phyloP scores from a whole-genome alignment of 2,888 invertebrate species.

The Aspidapion aeneum region DNA sequence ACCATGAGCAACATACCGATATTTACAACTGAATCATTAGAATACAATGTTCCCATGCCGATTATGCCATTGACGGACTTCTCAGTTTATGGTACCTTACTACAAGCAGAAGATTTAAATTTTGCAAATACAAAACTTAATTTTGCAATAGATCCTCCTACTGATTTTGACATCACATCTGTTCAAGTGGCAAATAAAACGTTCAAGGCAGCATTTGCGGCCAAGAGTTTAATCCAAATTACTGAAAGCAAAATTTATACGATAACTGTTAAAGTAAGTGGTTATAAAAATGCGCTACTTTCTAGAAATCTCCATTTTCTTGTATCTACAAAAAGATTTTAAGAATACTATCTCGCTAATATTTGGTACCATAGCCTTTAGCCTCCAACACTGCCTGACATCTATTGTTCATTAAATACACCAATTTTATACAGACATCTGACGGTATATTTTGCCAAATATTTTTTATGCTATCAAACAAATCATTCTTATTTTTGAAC shows the following conservation, averaged over 20 bases:
- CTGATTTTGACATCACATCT: constrained; percentile 28
- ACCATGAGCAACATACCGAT: constrained; percentile 15
- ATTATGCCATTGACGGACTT: constrained; percentile 47
- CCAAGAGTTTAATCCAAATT: constrained; percentile 25
- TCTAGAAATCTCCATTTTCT: no score
- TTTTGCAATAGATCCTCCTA: constrained; percentile 32
- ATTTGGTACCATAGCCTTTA: no score
- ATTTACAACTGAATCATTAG: constrained; percentile 32
- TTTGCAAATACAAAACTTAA: constrained; percentile 47
- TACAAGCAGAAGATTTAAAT: constrained; percentile 53
- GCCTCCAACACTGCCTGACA: no score
- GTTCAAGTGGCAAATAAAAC: constrained; percentile 21
- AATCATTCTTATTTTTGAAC: no score
- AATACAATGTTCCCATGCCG: constrained; percentile 51
- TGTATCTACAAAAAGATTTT: no score
- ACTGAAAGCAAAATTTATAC: constrained; percentile 23
- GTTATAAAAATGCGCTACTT: no score
- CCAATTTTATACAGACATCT: no score
- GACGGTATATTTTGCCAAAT: no score
- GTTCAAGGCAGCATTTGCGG: constrained; percentile 29
- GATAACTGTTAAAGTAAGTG: constrained; percentile 37
- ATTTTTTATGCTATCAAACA: no score
- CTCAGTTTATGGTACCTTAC: constrained; percentile 44
- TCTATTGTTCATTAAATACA: no score
- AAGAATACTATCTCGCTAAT: no score